phyloP scores from a whole-genome alignment of 2,797 vertebrate species.

The Ptychobarbus kaznakovi region DNA sequence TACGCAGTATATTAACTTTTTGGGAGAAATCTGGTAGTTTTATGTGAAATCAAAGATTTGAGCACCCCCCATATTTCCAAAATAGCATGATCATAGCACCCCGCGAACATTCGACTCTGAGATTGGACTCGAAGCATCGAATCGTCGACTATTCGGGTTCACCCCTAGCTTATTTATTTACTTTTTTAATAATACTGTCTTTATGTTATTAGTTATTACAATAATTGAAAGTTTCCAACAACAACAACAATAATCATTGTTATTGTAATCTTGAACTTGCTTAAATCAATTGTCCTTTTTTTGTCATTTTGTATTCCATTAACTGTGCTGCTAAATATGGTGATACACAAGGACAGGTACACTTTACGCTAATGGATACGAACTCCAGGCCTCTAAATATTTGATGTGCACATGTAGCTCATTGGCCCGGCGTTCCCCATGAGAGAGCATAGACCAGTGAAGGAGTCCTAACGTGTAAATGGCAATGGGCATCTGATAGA shows the following conservation, averaged over 20 bases:
- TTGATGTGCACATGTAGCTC: slow-evolving; percentile 54
- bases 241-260: not conserved
- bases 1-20: no score
- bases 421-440: slow-evolving; percentile 43
- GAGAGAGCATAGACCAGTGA: slow-evolving; percentile 22
- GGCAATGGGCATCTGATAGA: slow-evolving; percentile 14
- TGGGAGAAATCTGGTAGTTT: no score
- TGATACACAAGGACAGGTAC: slow-evolving; percentile 29
- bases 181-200: not conserved
- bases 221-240: not conserved
- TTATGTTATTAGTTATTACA: not conserved
- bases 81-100: no score
- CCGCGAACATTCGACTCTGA: no score
- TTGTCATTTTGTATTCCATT: not conserved
- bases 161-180: not conserved
- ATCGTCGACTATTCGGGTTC: no score
- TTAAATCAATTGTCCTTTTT: slow-evolving; percentile 11
- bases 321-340: slow-evolving; percentile 23
- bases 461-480: slow-evolving; percentile 42
- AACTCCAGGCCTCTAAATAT: slow-evolving; percentile 54
- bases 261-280: slow-evolving; percentile 6
- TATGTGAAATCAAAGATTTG: no score
- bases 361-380: slow-evolving; percentile 54
- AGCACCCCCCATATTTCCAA: no score
- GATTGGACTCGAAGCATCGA: no score